Conservation (phyloP, 2,797 vertebrate species). For the Mormyrops boulengeri region DNA sequence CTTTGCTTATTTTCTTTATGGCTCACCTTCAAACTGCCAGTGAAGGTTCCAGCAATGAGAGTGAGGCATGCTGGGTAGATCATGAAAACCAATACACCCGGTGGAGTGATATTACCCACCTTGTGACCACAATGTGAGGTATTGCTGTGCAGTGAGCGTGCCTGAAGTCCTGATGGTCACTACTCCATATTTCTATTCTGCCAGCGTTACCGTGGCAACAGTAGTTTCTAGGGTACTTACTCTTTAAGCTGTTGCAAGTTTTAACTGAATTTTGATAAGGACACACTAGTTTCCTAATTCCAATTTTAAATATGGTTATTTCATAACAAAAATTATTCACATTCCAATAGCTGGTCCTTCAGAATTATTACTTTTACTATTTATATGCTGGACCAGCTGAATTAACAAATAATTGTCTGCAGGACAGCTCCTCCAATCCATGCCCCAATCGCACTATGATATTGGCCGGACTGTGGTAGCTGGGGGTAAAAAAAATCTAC, state of each 20-base stretch:
- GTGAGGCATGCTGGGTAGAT: not conserved
- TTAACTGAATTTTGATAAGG: constrained; percentile 24
- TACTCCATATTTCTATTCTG: constrained; percentile 41
- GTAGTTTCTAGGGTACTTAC: constrained; percentile 50
- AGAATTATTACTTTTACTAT: not conserved
- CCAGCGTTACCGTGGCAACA: constrained; percentile 60
- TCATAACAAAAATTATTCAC: not conserved
- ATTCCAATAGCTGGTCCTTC: not conserved
- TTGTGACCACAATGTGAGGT: not conserved
- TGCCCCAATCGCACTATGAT: not conserved
- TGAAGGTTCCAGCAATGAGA: not conserved
- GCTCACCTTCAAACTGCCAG: not conserved
- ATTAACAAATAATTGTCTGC: not conserved
- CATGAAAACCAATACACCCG: not conserved
- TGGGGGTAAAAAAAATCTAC: not conserved
- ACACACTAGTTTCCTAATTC: constrained; percentile 4
- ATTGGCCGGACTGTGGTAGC: not conserved
- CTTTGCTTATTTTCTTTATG: not conserved
- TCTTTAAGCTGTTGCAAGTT: constrained; percentile 32
- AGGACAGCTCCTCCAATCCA: not conserved
- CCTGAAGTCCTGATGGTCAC: constrained; percentile 30
- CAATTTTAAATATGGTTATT: not conserved
- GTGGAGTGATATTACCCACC: not conserved
- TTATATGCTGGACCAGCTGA: not conserved
- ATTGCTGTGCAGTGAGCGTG: not conserved